phyloP scores from a whole-genome alignment of 2,888 invertebrate genomes.

The Tiliacea citrago region DNA sequence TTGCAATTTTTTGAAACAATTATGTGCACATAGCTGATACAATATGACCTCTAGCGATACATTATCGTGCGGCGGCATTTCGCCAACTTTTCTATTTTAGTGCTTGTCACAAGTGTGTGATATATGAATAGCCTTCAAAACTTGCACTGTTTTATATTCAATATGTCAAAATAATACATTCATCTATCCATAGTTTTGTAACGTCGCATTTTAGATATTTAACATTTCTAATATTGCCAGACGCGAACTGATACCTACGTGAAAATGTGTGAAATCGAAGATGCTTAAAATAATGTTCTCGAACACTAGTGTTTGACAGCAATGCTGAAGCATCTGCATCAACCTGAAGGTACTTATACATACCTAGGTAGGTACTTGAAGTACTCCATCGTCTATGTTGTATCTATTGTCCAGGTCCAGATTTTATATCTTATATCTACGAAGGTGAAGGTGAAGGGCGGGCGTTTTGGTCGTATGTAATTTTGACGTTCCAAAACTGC shows the following conservation, averaged over 20 bases:
- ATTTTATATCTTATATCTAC: not conserved
- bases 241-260: not conserved
- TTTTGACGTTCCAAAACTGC: too few relatives aligned
- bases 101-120: conserved; percentile 47
- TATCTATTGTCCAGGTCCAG: not conserved
- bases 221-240: conserved; percentile 2
- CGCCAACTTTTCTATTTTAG: conserved; percentile 47
- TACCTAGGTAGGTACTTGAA: not conserved
- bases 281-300: not conserved
- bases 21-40: conserved; percentile 35
- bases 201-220: conserved; percentile 10
- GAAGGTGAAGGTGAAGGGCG: too few relatives aligned
- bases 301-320: not conserved
- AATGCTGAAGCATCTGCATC: not conserved
- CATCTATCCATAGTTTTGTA: conserved; percentile 44
- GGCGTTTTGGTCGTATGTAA: too few relatives aligned
- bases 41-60: conserved; percentile 42
- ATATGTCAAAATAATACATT: conserved; percentile 50
- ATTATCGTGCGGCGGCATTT: conserved; percentile 31
- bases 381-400: not conserved
- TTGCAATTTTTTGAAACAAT: conserved; percentile 35
- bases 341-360: not conserved
- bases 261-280: not conserved
- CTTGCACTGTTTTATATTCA: conserved; percentile 58
- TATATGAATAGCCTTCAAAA: conserved; percentile 48